Evolutionary conservation across 2,797 vertebrate species (phyloP).

Genomic region (Falco biarmicus): DNA sequence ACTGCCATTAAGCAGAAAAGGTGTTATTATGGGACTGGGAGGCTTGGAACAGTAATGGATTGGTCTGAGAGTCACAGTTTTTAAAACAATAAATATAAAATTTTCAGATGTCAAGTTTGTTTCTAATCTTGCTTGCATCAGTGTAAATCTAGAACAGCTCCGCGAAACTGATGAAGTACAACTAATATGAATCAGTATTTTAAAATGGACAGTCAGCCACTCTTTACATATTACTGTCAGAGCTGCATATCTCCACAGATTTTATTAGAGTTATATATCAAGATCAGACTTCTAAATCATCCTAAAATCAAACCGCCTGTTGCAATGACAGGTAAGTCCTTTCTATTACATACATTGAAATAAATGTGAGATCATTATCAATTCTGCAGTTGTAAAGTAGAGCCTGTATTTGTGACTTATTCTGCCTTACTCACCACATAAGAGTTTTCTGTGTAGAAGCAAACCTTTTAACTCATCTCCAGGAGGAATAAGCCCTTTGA

Average conservation of each 20-base stretch:
- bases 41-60: neutral
- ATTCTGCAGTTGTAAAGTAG: neutral
- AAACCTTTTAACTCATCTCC: neutral
- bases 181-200: constrained; percentile 35
- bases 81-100: neutral
- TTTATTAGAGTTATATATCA: constrained; percentile 4
- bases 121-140: neutral
- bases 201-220: neutral
- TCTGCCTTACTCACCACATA: neutral
- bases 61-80: neutral
- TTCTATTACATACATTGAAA: neutral
- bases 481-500: neutral
- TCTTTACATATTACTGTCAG: constrained; percentile 1
- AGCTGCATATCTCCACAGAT: neutral
- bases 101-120: neutral
- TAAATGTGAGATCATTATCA: neutral
- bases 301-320: neutral
- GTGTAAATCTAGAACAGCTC: neutral
- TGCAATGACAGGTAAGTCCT: neutral
- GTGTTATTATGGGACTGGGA: neutral
- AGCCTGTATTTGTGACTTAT: neutral
- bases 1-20: neutral
- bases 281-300: constrained; percentile 14
- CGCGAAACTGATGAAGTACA: constrained; percentile 6
- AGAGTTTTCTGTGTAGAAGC: neutral